A percentile compares a stretch with the other conserved stretches of the same genome.
These are phyloP conservation scores for Operophtera brumata DNA, from an alignment of 2,888 invertebrate genomes.

Conservation along the genomic window DNA sequence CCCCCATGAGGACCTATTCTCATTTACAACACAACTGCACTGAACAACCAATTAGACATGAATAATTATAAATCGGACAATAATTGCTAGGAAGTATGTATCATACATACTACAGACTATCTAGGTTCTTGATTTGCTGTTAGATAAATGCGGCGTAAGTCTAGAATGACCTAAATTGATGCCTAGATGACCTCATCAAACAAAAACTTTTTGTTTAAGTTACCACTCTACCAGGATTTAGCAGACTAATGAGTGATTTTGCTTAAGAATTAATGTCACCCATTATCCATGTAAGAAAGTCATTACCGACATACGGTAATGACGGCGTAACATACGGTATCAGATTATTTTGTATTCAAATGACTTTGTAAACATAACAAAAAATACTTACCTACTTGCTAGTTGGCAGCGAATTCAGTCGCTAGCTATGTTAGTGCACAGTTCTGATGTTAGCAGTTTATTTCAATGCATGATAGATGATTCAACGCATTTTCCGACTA, in stretches of 20 bases:
- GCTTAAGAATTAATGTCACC: neutral
- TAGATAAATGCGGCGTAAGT: neutral
- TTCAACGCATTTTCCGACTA: no score
- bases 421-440: neutral
- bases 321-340: slow-evolving; percentile 10
- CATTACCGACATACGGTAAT: neutral
- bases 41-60: neutral
- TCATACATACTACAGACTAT: neutral
- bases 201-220: neutral
- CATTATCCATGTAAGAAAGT: slow-evolving; percentile 8
- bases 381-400: slow-evolving; percentile 28
- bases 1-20: slow-evolving; percentile 30
- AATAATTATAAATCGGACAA: neutral
- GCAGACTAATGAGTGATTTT: neutral
- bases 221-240: neutral
- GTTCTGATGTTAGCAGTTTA: neutral
- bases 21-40: slow-evolving; percentile 5
- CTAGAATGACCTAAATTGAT: neutral
- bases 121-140: neutral
- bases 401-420: neutral
- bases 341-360: slow-evolving; percentile 14
- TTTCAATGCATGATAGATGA: neutral
- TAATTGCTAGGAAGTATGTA: neutral
- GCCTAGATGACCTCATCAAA: neutral
- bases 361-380: slow-evolving; percentile 22